Evolutionary conservation across 2,113 vertebrate species (phyloP), one percentile per base, ranked within the genome.

Genomic region (Cyprinodon variegatus): DNA sequence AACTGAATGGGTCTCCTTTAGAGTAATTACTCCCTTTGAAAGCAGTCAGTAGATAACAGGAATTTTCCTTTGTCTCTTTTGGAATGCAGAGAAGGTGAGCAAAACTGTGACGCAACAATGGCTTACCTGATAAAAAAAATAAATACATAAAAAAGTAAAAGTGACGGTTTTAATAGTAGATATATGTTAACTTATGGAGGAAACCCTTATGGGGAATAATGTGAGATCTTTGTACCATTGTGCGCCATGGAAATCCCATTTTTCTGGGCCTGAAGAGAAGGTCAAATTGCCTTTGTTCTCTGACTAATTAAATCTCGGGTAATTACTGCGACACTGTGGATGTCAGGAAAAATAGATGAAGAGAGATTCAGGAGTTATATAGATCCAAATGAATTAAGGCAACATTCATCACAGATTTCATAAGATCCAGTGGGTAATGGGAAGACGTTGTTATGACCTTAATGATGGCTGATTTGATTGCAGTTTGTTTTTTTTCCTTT

Each of bases 11-110:
- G 87, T 86, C 83, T 90, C 29, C 68, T 85, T 15, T 75, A 7
- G 76, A 53, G 78, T 93, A 91, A 93, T 93, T 93, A 89, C 81
- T 89, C 79, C 83, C 81, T 89, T 86, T 88, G 72, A 91, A 78
- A 78, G 65, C 61, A 0, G 62, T 40, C 68, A 70, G 70, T 66
- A 78, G 76, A 83, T 63, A 67, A 76, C 70, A 53, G 70, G 65
- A 65, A 79, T 66, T 61, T 48, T 37, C 43, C 57, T 46, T 38
- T 36, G 37, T 39, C 64, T 61, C 38, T 66, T 59, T 17, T 71
- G 62, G 41, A 69, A 61, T 8, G 48, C 37, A 6, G 66, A 1
- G 11, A 14, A 81, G 68, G 38, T 64, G 57, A 78, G 69, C 12
- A 22, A 72, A 64, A 65, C 59, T 38, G 53, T 43, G 29, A 50